Evolutionary conservation across 1,140 invertebrate genomes (phyloP).

Genomic region (Phenacoccus solenopsis): DNA sequence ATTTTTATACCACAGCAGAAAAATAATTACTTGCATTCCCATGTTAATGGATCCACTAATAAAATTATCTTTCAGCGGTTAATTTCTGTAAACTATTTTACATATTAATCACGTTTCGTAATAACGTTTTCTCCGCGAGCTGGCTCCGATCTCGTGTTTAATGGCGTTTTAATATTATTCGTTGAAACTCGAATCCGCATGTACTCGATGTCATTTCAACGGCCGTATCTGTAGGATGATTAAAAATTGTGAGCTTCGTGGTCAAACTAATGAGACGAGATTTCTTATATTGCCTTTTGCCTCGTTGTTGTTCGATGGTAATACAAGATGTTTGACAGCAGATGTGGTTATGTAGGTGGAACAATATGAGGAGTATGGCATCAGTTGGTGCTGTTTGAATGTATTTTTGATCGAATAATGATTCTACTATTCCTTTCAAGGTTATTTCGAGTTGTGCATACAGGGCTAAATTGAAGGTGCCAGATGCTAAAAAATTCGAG

Average conservation of each 20-base stretch:
- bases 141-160: neutral
- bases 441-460: too few relatives aligned
- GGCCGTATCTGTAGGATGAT: neutral
- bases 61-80: conserved; percentile 14
- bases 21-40: conserved; percentile 16
- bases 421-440: too few relatives aligned
- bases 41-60: conserved; percentile 14
- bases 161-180: conserved; percentile 14
- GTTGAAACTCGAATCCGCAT: neutral
- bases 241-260: conserved; percentile 3
- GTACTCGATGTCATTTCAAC: neutral
- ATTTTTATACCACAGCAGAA: neutral
- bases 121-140: neutral
- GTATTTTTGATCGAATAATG: too few relatives aligned
- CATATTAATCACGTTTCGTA: conserved; percentile 13
- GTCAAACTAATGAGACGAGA: neutral
- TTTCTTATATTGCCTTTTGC: neutral
- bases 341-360: neutral
- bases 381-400: too few relatives aligned
- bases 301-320: neutral
- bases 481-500: too few relatives aligned
- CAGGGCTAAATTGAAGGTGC: too few relatives aligned
- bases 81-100: conserved; percentile 9
- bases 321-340: neutral
- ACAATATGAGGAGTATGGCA: neutral